phyloP scores from a whole-genome alignment of 92 coral and sea anemone genomes.

The Porites lobata region DNA sequence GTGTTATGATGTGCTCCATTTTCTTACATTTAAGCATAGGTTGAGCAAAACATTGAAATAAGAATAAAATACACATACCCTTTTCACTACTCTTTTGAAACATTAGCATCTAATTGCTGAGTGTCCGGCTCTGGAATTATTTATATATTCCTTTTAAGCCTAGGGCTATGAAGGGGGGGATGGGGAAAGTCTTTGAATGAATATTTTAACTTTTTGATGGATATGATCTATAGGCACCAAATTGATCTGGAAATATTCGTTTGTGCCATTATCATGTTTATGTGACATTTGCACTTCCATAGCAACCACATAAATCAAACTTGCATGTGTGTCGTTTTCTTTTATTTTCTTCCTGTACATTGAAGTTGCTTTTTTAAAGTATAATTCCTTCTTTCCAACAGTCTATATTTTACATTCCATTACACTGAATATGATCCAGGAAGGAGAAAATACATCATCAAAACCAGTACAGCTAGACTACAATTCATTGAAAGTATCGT shows the following conservation, averaged over 20 bases:
- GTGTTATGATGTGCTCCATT: not conserved
- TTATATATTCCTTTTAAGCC: slow-evolving; percentile 2
- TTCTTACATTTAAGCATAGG: slow-evolving; percentile 1
- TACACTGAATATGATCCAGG: too few species aligned
- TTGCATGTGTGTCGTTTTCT: too few species aligned
- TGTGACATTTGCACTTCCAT: too few species aligned
- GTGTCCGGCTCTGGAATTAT: slow-evolving; percentile 11
- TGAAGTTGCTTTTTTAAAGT: too few species aligned
- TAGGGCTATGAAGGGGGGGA: not conserved
- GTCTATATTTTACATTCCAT: too few species aligned
- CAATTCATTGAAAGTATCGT: too few species aligned
- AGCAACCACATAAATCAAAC: too few species aligned
- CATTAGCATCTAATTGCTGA: slow-evolving; percentile 4
- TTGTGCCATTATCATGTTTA: too few species aligned
- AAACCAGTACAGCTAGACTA: not conserved
- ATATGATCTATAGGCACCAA: too few species aligned
- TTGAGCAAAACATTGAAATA: slow-evolving; percentile 17
- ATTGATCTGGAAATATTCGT: too few species aligned
- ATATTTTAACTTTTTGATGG: not conserved
- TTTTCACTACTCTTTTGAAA: slow-evolving; percentile 5
- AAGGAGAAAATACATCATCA: not conserved
- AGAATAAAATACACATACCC: slow-evolving; percentile 1
- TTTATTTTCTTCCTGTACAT: too few species aligned
- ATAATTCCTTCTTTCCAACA: too few species aligned
- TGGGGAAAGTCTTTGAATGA: not conserved